Evolutionary conservation across 2,888 invertebrate species (phyloP), one percentile per base, ranked within the genome.

Genomic region (Mythimna vitellina): DNA sequence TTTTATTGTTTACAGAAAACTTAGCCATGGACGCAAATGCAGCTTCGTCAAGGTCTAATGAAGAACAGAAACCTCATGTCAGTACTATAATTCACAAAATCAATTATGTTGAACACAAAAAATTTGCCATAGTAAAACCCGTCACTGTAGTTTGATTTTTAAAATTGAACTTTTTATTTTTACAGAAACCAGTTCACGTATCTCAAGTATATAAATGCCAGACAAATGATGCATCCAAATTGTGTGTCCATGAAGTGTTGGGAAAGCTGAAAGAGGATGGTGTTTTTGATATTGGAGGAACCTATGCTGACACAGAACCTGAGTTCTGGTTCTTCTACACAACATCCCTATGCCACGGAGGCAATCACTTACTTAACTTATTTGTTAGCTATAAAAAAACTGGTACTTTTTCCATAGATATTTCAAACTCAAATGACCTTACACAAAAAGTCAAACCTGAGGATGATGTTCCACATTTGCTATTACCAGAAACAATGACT

Each of bases 321-420:
- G 94, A 95, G 6, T 83, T 94, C 20, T 95, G 95, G 95, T 96
- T 96, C 76, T 94, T 90, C 69, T 92, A 81, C 35, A 89, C 90
- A 53, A 92, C 92, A 4, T 89, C 92, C 6, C 54, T 84, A 7
- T 92, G 91, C 63, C 92, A 92, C 9, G 92, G 91, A 12, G 72
- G 87, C 53, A 93, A 90, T 69, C 86, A 88, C 57, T 75, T 96
- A 60, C 83, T 96, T 0, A 95, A 92, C 78, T 78, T 96, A 66
- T 95, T 94, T 89, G 92, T 94, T 0, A 89, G 91, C 63, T 88
- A 93, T 62, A 90, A 93, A 72, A 90, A 86, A 70, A 75, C 87
- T 14, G 92, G 92, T 5, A 86, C 82, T 35, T 90, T 93, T 42
- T 83, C 90, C 25, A 82, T 96, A 25, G 88, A 89, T 5, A 79